Percentiles rank a stretch among this genome's conserved stretches.
phyloP scores from a whole-genome alignment of 2,113 vertebrate genomes.

The Vicugna pacos region DNA sequence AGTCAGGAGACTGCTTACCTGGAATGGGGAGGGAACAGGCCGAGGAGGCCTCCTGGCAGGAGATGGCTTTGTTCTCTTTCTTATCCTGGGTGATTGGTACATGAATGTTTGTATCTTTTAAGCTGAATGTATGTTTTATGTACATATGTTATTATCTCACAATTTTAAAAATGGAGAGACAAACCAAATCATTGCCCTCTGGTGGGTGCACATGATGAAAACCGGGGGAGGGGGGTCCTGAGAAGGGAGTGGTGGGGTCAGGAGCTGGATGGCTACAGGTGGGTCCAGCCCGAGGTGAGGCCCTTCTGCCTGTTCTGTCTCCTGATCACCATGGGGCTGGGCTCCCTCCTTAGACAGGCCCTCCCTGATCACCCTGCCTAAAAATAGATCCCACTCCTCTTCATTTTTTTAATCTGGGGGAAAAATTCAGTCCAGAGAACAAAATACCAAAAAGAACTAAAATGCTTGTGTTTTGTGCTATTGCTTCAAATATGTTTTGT shows the following conservation, averaged over 20 bases:
- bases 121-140: neutral
- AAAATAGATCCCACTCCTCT: neutral
- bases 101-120: conserved; percentile 1
- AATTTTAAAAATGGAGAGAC: neutral
- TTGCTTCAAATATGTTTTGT: neutral
- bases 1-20: neutral
- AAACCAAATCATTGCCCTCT: neutral
- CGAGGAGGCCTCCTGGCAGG: neutral
- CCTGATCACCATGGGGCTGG: neutral
- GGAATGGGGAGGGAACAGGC: neutral
- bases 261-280: neutral
- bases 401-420: neutral
- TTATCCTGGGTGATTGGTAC: neutral
- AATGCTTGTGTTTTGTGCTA: neutral
- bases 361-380: neutral
- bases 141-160: neutral
- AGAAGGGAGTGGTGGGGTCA: neutral
- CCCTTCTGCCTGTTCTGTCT: neutral
- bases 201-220: neutral
- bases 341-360: neutral
- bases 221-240: neutral
- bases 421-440: neutral
- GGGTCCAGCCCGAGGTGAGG: neutral
- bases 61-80: neutral
- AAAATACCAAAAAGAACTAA: neutral